Percentiles rank a stretch among this genome's conserved stretches.
These are phyloP conservation scores for Asobara japonica DNA, from an alignment of 1,140 invertebrate species.

Conservation along the genomic window DNA sequence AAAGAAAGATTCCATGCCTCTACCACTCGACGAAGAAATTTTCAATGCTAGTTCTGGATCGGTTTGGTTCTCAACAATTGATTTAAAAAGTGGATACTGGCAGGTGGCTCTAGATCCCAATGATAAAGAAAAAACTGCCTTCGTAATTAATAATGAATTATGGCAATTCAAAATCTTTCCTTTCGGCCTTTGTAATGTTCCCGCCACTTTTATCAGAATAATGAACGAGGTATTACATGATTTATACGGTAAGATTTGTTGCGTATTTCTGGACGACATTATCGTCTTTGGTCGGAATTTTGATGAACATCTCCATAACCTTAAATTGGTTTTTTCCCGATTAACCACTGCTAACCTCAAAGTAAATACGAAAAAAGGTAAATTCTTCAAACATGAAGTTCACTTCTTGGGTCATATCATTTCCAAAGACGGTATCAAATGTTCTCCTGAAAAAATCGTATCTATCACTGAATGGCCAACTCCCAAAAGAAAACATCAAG, in stretches of 20 bases:
- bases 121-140: no score
- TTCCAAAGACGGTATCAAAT: slow-evolving; percentile 33
- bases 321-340: slow-evolving; percentile 38
- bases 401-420: slow-evolving; percentile 47
- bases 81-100: no score
- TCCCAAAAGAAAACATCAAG: slow-evolving; percentile 16
- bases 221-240: no score
- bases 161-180: no score
- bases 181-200: no score
- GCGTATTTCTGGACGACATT: no score
- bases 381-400: slow-evolving; percentile 34
- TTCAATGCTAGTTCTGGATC: slow-evolving; percentile 38
- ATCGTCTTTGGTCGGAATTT: slow-evolving; percentile 39
- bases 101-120: no score
- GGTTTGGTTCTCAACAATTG: slow-evolving; percentile 43
- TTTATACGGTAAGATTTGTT: no score
- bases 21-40: slow-evolving; percentile 42
- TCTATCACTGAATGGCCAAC: slow-evolving; percentile 12
- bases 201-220: no score
- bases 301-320: slow-evolving; percentile 38
- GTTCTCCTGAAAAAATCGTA: slow-evolving; percentile 27
- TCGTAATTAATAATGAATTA: no score
- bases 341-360: slow-evolving; percentile 36
- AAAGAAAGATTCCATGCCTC: slow-evolving; percentile 41
- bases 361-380: slow-evolving; percentile 39